Evolutionary conservation across 2,888 invertebrate species (phyloP).

Genomic region (Conistra vaccinii): DNA sequence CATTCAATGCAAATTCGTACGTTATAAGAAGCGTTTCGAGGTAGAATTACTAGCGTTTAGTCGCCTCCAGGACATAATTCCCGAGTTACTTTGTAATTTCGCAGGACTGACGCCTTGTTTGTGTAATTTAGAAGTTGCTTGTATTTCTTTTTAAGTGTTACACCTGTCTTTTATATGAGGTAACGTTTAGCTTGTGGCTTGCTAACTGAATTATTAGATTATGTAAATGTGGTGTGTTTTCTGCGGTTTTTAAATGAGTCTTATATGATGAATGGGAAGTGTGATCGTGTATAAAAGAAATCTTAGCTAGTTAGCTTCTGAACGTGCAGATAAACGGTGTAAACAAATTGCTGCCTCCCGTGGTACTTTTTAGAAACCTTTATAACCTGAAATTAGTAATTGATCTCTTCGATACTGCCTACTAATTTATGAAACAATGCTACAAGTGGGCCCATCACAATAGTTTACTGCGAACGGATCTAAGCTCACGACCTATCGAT

Average conservation of each 20-base stretch:
- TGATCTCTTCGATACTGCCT: slow-evolving; percentile 32
- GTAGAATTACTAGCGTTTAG: slow-evolving; percentile 90
- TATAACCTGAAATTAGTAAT: slow-evolving; percentile 37
- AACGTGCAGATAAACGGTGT: slow-evolving; percentile 4
- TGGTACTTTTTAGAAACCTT: slow-evolving; percentile 2
- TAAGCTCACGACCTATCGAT: slow-evolving; percentile 60
- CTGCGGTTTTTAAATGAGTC: slow-evolving; percentile 42
- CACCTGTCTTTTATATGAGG: slow-evolving; percentile 63
- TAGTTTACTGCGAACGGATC: slow-evolving; percentile 48
- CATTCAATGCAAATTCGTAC: slow-evolving; percentile 90
- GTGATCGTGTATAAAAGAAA: slow-evolving; percentile 29
- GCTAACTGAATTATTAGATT: slow-evolving; percentile 60
- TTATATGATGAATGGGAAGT: slow-evolving; percentile 51
- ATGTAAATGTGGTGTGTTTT: slow-evolving; percentile 56
- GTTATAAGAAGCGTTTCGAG: slow-evolving; percentile 87
- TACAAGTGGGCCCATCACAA: slow-evolving; percentile 55
- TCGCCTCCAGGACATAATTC: slow-evolving; percentile 89
- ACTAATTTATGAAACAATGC: slow-evolving; percentile 41
- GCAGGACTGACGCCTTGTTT: slow-evolving; percentile 76
- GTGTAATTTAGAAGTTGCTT: slow-evolving; percentile 65
- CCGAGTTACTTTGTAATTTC: slow-evolving; percentile 81
- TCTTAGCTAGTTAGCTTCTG: slow-evolving; percentile 23
- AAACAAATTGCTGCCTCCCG: slow-evolving; percentile 17
- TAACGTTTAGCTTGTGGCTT: slow-evolving; percentile 41
- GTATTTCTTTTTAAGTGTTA: slow-evolving; percentile 54